Percentiles rank a stretch among this genome's conserved stretches.
These are phyloP conservation scores for Pantherophis vulpinus DNA, from an alignment of 2,797 vertebrate species.

Conservation along the genomic window DNA sequence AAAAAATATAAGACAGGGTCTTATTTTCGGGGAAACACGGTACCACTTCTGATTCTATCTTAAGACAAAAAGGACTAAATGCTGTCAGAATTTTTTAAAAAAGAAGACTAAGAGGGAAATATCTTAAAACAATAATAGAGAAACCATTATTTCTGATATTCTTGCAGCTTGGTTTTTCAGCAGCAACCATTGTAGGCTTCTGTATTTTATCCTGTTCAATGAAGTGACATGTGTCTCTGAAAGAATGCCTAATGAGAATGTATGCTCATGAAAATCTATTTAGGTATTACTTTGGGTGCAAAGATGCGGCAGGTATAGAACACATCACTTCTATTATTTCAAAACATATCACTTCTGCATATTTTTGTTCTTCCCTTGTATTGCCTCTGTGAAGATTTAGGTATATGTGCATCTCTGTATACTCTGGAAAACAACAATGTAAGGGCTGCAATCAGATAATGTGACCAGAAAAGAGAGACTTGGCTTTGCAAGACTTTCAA, in stretches of 20 bases:
- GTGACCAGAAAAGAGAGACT: neutral
- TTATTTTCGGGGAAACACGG: too few species aligned
- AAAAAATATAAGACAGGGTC: too few species aligned
- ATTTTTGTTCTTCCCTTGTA: neutral
- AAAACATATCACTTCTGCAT: neutral
- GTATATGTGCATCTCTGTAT: neutral
- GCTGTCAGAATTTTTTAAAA: neutral
- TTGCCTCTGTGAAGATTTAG: neutral
- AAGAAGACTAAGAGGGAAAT: neutral
- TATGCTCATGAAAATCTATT: neutral
- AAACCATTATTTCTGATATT: neutral
- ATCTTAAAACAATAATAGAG: neutral
- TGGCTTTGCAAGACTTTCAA: neutral
- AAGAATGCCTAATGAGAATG: neutral
- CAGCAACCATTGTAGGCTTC: neutral
- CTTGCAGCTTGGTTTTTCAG: neutral
- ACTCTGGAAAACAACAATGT: neutral
- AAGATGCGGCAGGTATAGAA: neutral
- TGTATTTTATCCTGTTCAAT: neutral
- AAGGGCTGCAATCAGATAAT: neutral
- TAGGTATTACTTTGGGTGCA: neutral
- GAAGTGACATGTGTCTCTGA: neutral
- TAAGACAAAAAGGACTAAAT: neutral
- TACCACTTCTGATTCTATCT: neutral
- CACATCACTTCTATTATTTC: neutral